Evolutionary conservation across 2,888 invertebrate genomes (phyloP), one percentile per base, ranked within the genome.

Genomic region (Heliconius erato): DNA sequence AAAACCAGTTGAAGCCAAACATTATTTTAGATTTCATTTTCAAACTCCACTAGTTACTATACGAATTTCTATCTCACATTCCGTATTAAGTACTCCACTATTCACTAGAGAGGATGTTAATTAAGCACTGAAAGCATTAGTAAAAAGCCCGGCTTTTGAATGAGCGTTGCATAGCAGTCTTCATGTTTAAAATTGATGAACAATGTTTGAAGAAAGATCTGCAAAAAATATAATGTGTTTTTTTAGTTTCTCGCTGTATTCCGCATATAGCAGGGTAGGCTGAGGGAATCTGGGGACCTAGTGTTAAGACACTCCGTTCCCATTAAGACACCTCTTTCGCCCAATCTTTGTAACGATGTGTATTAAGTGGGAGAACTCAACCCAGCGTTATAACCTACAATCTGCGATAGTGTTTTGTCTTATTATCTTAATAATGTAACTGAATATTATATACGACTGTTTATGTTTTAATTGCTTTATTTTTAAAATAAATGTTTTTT

Each of bases 71-170:
- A 86, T 87, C 89, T 87, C 87, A 85, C 85, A 87, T 90, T 90
- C 90, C 89, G 89, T 91, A 92, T 92, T 91, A 93, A 93, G 91
- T 89, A 90, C 91, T 89, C 89, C 87, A 86, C 92, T 78, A 78
- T 78, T 93, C 94, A 92, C 90, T 89, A 91, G 90, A 92, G 92
- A 92, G 92, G 91, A 92, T 92, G 94, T 93, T 95, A 94, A 95
- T 95, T 95, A 94, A 94, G 92, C 90, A 87, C 90, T 93, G 92
- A 92, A 92, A 94, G 93, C 93, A 93, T 94, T 93, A 93, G 92
- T 93, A 92, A 94, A 95, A 95, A 94, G 93, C 91, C 88, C 85
- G 88, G 90, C 89, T 89, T 91, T 92, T 92, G 92, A 93, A 92
- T 90, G 67, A 88, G 88, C 89, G 78, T 86, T 89, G 89, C 89